Percentiles rank a stretch among this genome's conserved stretches.
Conservation (phyloP, 1,140 invertebrate species). For the Anthonomus grandis region DNA sequence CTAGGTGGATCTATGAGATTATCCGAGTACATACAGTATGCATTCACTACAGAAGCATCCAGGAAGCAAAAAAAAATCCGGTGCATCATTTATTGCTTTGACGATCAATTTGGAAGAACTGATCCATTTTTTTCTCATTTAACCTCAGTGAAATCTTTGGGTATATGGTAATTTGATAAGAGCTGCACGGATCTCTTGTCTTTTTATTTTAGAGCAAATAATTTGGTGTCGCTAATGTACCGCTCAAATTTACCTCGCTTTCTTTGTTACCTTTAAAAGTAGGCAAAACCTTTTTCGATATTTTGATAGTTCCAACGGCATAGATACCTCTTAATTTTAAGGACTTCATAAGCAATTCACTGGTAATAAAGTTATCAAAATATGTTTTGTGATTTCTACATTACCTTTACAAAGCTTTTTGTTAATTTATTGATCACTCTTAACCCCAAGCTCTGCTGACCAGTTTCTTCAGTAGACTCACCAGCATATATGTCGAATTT, state of each 20-base stretch:
- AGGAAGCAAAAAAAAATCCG: neutral
- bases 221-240: neutral
- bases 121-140: neutral
- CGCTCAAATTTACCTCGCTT: neutral
- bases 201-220: neutral
- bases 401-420: no score
- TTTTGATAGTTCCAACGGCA: neutral
- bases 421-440: neutral
- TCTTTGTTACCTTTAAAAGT: neutral
- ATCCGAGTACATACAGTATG: neutral
- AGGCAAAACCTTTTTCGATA: neutral
- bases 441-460: neutral
- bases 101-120: neutral
- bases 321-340: no score
- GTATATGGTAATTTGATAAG: neutral
- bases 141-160: neutral
- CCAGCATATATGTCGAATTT: no score
- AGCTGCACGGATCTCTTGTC: neutral
- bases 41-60: neutral
- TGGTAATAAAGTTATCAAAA: neutral
- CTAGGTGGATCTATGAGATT: neutral
- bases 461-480: neutral
- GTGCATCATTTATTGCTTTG: no score
- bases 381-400: neutral
- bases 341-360: no score